Conservation (phyloP, 2,888 invertebrate species). For the Galeopsomyia nigrocyanea region DNA sequence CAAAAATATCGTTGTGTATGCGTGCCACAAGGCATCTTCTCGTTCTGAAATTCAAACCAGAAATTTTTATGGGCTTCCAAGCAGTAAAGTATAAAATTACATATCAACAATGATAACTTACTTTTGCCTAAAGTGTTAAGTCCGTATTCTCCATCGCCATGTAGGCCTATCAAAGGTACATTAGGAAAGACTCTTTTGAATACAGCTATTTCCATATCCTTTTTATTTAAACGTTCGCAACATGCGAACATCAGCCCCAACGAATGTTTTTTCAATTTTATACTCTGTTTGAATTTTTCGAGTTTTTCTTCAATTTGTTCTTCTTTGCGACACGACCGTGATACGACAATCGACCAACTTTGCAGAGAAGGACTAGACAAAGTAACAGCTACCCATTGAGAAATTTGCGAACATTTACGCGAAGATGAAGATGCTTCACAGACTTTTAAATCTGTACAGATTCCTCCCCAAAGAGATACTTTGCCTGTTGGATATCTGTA, state of each 20-base stretch:
- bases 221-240: slow-evolving; percentile 55
- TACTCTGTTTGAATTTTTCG: slow-evolving; percentile 50
- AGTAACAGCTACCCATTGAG: slow-evolving; percentile 52
- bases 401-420: slow-evolving; percentile 38
- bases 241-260: slow-evolving; percentile 64
- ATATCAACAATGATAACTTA: slow-evolving; percentile 44
- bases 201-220: slow-evolving; percentile 57
- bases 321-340: slow-evolving; percentile 49
- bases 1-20: slow-evolving; percentile 59
- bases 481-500: slow-evolving; percentile 42
- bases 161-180: slow-evolving; percentile 60
- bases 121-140: slow-evolving; percentile 52
- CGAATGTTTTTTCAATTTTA: slow-evolving; percentile 59
- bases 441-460: slow-evolving; percentile 51
- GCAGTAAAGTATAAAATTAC: neutral
- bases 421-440: slow-evolving; percentile 46
- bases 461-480: slow-evolving; percentile 58
- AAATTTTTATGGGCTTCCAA: neutral
- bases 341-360: slow-evolving; percentile 61
- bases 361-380: slow-evolving; percentile 57
- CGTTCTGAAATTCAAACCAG: slow-evolving; percentile 38
- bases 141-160: slow-evolving; percentile 64
- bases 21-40: slow-evolving; percentile 26
- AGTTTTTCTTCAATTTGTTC: slow-evolving; percentile 54
- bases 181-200: slow-evolving; percentile 62